Conservation (phyloP, 2,888 invertebrate genomes). For the Erpobdella octoculata region DNA sequence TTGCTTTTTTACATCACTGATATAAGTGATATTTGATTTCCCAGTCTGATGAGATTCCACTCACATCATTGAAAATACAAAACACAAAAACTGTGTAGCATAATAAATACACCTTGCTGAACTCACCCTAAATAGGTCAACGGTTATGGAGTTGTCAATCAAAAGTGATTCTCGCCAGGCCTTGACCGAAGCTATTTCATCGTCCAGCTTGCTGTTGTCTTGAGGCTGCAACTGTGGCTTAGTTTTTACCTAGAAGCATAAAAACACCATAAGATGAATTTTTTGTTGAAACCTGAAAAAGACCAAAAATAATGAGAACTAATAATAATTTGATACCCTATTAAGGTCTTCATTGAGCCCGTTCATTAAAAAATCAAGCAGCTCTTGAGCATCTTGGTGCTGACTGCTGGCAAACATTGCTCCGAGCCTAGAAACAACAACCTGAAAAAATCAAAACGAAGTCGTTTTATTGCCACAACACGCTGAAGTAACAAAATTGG, state of each 20-base stretch:
- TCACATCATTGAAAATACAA: neutral
- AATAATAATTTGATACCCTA: constrained; percentile 51
- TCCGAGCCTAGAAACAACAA: constrained; percentile 68
- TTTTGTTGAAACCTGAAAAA: neutral
- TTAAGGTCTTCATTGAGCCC: constrained; percentile 75
- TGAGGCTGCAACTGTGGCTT: constrained; percentile 46
- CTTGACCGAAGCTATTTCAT: constrained; percentile 51
- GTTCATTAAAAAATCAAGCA: constrained; percentile 73
- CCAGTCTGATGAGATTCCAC: too few species aligned
- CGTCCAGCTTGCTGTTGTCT: constrained; percentile 48
- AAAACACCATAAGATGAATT: neutral
- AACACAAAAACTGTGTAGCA: neutral
- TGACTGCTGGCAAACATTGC: constrained; percentile 61
- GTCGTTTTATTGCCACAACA: neutral
- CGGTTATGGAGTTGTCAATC: constrained; percentile 65
- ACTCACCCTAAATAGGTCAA: constrained; percentile 65
- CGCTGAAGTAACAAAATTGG: too few species aligned
- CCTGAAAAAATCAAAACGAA: constrained; percentile 37
- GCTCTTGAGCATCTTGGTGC: constrained; percentile 75
- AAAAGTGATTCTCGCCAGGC: constrained; percentile 69
- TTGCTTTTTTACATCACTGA: neutral
- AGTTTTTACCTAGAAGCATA: constrained; percentile 41
- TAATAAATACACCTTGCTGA: neutral
- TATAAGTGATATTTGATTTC: too few species aligned
- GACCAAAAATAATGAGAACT: neutral